Evolutionary conservation across 2,113 vertebrate genomes (phyloP).

Genomic region (Corythornis madagascariensis): DNA sequence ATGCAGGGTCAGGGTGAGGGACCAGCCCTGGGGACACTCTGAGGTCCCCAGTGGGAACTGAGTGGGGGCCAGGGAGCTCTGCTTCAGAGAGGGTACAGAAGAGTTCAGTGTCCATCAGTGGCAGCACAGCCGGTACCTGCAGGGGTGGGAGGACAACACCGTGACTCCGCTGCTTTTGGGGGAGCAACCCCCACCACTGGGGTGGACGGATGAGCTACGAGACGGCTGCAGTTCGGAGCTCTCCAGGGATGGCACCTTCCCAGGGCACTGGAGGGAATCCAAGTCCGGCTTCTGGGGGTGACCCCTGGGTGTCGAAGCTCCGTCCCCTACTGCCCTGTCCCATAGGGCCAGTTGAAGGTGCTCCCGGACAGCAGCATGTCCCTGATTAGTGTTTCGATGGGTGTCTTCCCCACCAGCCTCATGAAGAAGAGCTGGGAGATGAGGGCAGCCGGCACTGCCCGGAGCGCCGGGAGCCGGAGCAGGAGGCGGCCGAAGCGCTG

Average conservation of each 20-base stretch:
- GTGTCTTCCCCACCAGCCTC: slow-evolving; percentile 94
- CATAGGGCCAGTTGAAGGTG: slow-evolving; percentile 95
- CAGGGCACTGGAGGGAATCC: background rate
- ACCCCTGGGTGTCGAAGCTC: background rate
- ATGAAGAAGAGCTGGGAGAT: slow-evolving; percentile 98
- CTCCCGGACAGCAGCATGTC: slow-evolving; percentile 98
- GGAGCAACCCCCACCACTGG: background rate
- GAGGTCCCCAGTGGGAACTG: background rate
- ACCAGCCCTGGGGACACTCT: background rate
- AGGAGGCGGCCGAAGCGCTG: slow-evolving; percentile 92
- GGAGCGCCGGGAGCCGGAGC: slow-evolving; percentile 89
- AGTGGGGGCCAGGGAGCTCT: background rate
- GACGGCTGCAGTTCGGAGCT: background rate
- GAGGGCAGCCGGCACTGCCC: slow-evolving; percentile 90
- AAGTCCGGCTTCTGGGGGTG: background rate
- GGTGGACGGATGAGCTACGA: background rate
- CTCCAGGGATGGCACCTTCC: background rate
- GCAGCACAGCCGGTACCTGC: background rate
- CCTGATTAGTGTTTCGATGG: slow-evolving; percentile 94
- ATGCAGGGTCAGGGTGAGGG: background rate
- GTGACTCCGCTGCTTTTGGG: fast-evolving
- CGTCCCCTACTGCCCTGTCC: slow-evolving; percentile 79
- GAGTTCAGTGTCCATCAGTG: background rate
- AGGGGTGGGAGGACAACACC: fast-evolving
- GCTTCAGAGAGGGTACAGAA: background rate